Conservation (phyloP, 2,888 invertebrate genomes). For the Autographa pulchrina region DNA sequence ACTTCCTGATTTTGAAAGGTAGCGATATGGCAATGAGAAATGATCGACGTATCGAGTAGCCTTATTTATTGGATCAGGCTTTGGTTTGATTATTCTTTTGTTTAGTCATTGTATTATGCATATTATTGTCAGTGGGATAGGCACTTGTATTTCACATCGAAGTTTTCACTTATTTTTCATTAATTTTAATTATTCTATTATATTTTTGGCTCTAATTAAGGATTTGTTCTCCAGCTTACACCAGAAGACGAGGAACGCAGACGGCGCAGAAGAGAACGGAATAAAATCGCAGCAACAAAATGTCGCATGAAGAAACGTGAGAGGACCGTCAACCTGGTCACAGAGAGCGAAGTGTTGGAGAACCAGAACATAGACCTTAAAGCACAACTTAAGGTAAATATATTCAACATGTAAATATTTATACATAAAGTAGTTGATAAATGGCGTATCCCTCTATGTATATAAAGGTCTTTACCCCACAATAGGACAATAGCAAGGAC, state of each 20-base stretch:
- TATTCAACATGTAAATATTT: conserved; percentile 8
- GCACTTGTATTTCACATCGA: background rate
- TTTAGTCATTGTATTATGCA: conserved; percentile 53
- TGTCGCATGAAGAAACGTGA: conserved; percentile 98
- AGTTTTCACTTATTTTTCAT: background rate
- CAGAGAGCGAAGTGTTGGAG: conserved; percentile 95
- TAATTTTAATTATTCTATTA: background rate
- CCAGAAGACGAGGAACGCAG: conserved; percentile 97
- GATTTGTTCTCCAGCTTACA: conserved; percentile 90
- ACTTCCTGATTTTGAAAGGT: conserved; percentile 81
- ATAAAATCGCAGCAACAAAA: conserved; percentile 98
- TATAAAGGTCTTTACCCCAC: background rate
- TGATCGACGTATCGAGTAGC: conserved; percentile 63
- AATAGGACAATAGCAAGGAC: background rate
- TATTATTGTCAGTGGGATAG: conserved; percentile 41
- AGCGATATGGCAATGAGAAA: conserved; percentile 76
- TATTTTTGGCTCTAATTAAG: conserved; percentile 15
- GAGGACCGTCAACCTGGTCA: conserved; percentile 95
- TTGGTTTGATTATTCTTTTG: conserved; percentile 55
- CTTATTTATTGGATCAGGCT: conserved; percentile 44
- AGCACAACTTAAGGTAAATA: conserved; percentile 91
- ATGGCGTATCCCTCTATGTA: background rate
- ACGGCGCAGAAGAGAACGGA: conserved; percentile 95
- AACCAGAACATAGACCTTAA: conserved; percentile 96
- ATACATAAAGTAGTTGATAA: background rate